A percentile compares a stretch with the other conserved stretches of the same genome.
Conservation (phyloP, 2,113 vertebrate genomes). For the Rhinopithecus roxellana region DNA sequence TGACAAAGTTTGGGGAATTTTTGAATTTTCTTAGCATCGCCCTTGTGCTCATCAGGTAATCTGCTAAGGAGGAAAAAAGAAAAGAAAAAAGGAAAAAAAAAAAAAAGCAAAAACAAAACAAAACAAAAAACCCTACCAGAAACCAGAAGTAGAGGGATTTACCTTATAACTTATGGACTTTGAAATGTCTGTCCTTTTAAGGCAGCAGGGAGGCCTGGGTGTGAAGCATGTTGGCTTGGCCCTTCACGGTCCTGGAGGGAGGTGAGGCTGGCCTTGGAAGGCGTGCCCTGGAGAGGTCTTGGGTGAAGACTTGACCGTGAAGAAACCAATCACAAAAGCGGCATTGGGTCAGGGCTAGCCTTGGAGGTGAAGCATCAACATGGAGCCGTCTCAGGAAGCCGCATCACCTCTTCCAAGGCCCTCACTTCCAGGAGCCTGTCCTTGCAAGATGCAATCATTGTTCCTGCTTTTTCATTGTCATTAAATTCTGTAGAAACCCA, state of each 20-base stretch:
- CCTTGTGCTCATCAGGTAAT: slow-evolving; percentile 11
- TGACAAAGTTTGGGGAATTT: slow-evolving; percentile 50
- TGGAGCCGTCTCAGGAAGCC: neutral
- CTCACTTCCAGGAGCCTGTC: neutral
- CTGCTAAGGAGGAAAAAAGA: slow-evolving; percentile 27
- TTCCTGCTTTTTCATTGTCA: neutral
- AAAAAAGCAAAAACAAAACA: neutral
- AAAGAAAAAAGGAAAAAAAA: neutral
- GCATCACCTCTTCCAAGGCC: neutral
- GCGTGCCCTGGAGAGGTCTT: neutral
- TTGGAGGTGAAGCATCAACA: neutral
- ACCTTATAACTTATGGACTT: slow-evolving; percentile 79
- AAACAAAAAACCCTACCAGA: neutral
- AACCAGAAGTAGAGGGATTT: slow-evolving; percentile 50
- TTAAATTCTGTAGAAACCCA: slow-evolving; percentile 80
- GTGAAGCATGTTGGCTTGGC: neutral
- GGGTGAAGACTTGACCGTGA: neutral
- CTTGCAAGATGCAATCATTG: neutral
- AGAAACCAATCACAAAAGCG: neutral
- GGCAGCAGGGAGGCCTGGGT: neutral
- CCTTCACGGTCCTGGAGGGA: neutral
- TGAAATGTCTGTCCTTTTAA: slow-evolving; percentile 69
- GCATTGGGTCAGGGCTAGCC: neutral
- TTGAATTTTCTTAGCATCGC: slow-evolving; percentile 1
- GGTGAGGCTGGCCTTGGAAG: neutral